Percentiles rank a stretch among this genome's conserved stretches.
Evolutionary conservation across 2,113 vertebrate species (phyloP).

Genomic region (Apeltes quadracus): DNA sequence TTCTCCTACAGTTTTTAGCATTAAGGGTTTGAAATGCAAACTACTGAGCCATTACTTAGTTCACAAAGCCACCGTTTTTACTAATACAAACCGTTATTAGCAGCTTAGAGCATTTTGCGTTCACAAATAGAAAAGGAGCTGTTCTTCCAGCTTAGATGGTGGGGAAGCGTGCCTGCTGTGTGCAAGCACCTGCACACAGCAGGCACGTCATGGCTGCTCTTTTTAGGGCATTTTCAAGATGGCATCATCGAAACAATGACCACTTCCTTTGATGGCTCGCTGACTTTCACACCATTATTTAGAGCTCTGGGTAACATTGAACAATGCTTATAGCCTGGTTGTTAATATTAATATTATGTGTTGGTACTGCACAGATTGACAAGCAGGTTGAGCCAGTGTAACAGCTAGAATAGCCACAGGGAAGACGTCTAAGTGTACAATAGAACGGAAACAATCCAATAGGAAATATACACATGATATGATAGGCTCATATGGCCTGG

Average conservation of each 20-base stretch:
- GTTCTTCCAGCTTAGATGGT: conserved; percentile 17
- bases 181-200: conserved; percentile 8
- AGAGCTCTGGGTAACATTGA: conserved; percentile 18
- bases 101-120: conserved; percentile 12
- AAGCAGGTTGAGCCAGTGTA: conserved; percentile 22
- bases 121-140: conserved; percentile 13
- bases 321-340: conserved; percentile 7
- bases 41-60: conserved; percentile 23
- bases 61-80: conserved; percentile 19
- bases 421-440: conserved; percentile 39
- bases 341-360: conserved; percentile 7
- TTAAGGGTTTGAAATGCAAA: conserved; percentile 29
- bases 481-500: background rate
- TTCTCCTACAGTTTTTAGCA: background rate
- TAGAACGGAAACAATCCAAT: conserved; percentile 34
- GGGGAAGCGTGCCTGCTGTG: conserved; percentile 4
- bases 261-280: conserved; percentile 10
- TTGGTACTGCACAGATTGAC: conserved; percentile 14
- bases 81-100: conserved; percentile 30
- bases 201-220: conserved; percentile 17
- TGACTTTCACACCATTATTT: conserved; percentile 21
- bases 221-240: conserved; percentile 24
- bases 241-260: conserved; percentile 16
- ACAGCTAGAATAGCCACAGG: conserved; percentile 22
- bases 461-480: conserved; percentile 29